Evolutionary conservation across 2,797 vertebrate genomes (phyloP).

Genomic region (Manis pentadactyla): DNA sequence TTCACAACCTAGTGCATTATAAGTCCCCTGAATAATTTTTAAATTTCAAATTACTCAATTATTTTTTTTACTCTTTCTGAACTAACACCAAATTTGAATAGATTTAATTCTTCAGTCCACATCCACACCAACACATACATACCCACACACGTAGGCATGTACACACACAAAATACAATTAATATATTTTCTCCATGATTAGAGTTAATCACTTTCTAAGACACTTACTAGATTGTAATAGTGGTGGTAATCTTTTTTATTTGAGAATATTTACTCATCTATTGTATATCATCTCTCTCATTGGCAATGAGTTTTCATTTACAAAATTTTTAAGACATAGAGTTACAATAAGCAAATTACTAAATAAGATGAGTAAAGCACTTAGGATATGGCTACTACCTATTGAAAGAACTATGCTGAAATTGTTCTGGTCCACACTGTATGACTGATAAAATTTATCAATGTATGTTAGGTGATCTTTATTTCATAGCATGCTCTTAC

Average conservation of each 20-base stretch:
- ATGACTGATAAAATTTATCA: neutral
- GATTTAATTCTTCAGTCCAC: neutral
- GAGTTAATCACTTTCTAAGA: neutral
- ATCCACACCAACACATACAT: neutral
- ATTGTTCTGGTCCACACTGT: neutral
- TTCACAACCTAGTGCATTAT: neutral
- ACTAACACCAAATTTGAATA: neutral
- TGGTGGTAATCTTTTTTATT: neutral
- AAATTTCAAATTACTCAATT: neutral
- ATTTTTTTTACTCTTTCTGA: neutral
- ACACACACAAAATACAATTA: neutral
- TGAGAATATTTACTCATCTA: neutral
- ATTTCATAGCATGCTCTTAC: neutral
- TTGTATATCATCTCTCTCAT: neutral
- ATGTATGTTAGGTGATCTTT: neutral
- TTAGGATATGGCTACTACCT: neutral
- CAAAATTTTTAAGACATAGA: neutral
- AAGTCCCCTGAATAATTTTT: neutral
- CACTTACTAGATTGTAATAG: neutral
- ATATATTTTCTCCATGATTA: neutral
- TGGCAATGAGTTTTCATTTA: neutral
- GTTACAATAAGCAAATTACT: neutral
- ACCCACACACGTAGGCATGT: accelerated
- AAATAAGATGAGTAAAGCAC: neutral
- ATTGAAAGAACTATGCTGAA: neutral